Evolutionary conservation across 1,140 invertebrate species (phyloP), one percentile per base, ranked within the genome.

Genomic region (Diorhabda elongata): DNA sequence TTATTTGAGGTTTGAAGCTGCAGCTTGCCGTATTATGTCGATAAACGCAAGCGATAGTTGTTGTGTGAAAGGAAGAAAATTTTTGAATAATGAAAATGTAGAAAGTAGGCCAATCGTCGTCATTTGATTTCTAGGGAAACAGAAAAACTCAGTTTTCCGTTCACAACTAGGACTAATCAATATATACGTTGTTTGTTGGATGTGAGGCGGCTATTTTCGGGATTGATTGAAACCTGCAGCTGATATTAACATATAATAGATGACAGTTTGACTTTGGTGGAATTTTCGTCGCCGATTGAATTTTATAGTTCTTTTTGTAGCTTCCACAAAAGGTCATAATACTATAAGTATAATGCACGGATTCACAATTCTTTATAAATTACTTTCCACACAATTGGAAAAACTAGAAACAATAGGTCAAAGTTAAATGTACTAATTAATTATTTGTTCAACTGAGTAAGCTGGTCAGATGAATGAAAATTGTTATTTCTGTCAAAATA

Each of bases 1-100:
- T 52, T 52, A 52, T 52, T 52, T 52, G 47, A 52, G n/a, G 47
- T n/a, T 52, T 52, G 47, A 52, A 52, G 47, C 47, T 52, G 47
- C 47, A 52, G 4, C 47, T n/a, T 52, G 47, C 47, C 47, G 47
- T 52, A 52, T 52, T 52, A 52, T 52, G 47, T 52, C 47, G 47
- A 52, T 52, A 52, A 52, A 52, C n/a, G 47, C 47, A 52, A 52
- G 47, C 47, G 47, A 8, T 52, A 52, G 6, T 52, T 52, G 47
- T 52, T 52, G 47, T 52, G 47, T 52, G 47, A 52, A 52, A 8
- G 47, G 3, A 52, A 6, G 47, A 52, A 52, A 8, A 52, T 52
- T 52, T 52, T n/a, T 52, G 47, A 52, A 4, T 52, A 52, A 52
- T 52, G 47, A 52, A 3, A 52, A 8, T 8, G 6, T 52, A n/a